Percentiles rank a stretch among this genome's conserved stretches.
Evolutionary conservation across 2,797 vertebrate genomes (phyloP).

Genomic region (Liparis tanakae): DNA sequence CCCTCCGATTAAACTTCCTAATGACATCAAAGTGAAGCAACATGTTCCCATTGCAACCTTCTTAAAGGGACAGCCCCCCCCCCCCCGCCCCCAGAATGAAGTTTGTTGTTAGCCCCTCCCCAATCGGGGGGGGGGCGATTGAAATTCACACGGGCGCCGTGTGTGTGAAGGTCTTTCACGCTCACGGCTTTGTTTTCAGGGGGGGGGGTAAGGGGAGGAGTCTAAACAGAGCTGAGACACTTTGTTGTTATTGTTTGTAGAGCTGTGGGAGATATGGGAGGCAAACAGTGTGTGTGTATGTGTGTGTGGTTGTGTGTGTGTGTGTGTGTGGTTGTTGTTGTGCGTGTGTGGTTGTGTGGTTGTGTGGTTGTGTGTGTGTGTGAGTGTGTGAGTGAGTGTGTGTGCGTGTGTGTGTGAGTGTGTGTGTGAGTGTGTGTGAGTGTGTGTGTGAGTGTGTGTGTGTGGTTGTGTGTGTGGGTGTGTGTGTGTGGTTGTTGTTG

Average conservation of each 20-base stretch:
- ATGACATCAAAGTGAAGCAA: slow-evolving; percentile 37
- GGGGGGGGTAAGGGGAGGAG: too few relatives aligned
- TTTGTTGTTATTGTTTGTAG: too few relatives aligned
- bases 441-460: slow-evolving; percentile 25
- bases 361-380: background rate
- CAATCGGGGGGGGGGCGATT: slow-evolving; percentile 3
- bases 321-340: background rate
- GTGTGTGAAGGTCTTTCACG: slow-evolving; percentile 24
- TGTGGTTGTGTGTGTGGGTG: slow-evolving; percentile 8
- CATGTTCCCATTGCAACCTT: slow-evolving; percentile 18
- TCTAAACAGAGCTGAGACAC: too few relatives aligned
- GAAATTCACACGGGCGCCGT: slow-evolving; percentile 14
- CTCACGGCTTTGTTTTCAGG: slow-evolving; percentile 14
- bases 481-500: slow-evolving; percentile 29
- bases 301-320: slow-evolving; percentile 10
- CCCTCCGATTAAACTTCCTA: slow-evolving; percentile 18
- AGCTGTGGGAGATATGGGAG: too few relatives aligned
- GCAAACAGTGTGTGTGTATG: slow-evolving; percentile 22
- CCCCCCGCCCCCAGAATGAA: background rate
- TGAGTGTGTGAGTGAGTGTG: too few relatives aligned
- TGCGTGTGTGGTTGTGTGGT: slow-evolving; percentile 20
- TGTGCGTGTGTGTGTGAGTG: too few relatives aligned
- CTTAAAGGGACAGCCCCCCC: slow-evolving; percentile 31
- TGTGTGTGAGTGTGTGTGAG: background rate
- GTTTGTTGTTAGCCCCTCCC: background rate